Base-by-base conservation (phyloP, 2,113 vertebrate genomes). In the Passerina amoena region DNA sequence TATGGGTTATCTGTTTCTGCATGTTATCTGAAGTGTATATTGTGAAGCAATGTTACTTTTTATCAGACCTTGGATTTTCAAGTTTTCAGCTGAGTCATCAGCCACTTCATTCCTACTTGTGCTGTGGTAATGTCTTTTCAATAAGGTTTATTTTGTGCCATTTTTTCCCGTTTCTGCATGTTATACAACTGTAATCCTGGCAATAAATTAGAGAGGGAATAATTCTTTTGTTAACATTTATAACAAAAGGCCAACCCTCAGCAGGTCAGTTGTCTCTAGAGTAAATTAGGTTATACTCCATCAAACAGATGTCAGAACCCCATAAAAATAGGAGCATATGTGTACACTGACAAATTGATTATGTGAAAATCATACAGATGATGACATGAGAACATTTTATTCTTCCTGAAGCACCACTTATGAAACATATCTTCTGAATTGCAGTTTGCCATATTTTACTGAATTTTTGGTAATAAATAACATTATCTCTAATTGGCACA, bases 201-300 rank as follows among this genome's bases (percentile, higher is more conserved):
- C 84, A 91, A 95, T 86, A 94, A 89, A 85, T 94, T 94, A 61
- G 28, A 86, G 65, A 50, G 38, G 83, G 80, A 97, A 96, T 97
- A 96, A 94, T 82, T 90, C 22, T 93, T 97, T 96, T 93, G 86
- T 88, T 97, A 97, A 45, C 33, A 66, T 91, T 93, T 80, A 47
- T 48, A 97, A 81, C 20, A 78, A 86, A 91, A 89, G 38, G 56
- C 72, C 82, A 94, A 56, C 48, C n/a, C 94, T 95, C 87, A 91
- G 61, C 35, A 92, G 69, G 53, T 86, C 88, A 92, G 54, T 33
- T 87, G 21, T 93, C 82, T 77, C 93, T 78, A 72, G 51, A 95
- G 88, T 61, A 96, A 97, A 97, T 92, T 83, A 90, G 60, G 44
- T 94, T 92, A 95, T 88, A 96, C 95, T 92, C 45, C 73, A 82